Base-by-base conservation (phyloP, 2,113 vertebrate genomes). In the Mohoua ochrocephala region DNA sequence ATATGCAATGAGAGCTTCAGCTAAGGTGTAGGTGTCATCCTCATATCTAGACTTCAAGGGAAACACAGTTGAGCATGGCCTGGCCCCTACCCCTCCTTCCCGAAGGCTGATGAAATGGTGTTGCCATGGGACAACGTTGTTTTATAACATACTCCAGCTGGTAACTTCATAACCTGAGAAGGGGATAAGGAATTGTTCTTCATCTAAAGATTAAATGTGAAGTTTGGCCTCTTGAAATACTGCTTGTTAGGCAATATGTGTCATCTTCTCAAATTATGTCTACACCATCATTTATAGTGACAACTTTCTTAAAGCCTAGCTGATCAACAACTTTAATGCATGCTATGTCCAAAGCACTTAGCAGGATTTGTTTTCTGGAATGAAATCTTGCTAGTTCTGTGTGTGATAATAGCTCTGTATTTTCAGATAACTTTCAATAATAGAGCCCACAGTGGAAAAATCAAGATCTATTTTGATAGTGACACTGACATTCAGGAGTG, bases 361-460 rank as follows among this genome's bases (percentile, higher is more conserved):
- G 27, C 13, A n/a, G 31, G 53, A 14, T 80, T 69, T 47, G 24
- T 42, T 80, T 80, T 67, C 37, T 52, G 67, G 23, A 73, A 63
- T 60, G 20, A 21, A 23, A 64, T 64, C 68, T 28, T 59, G 13
- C 10, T 69, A 12, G 15, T 83, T 42, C 39, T 76, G 19, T n/a
- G 87, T 94, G 70, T 89, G n/a, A 75, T 75, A 11, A 11, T 0
- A n/a, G 19, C 56, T 50, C 78, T 98, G 31, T 97, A 35, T 77
- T 97, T 96, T 69, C 92, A 99, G 99, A 99, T 99, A 91, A 98
- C 94, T 39, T 99, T 99, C 95, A 98, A 99, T 96, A 99, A 99
- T 78, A 98, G 96, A 97, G 98, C 98, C 78, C 99, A 99, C 97
- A 99, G 99, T 80, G 99, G 99, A 75, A 99, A 99, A 97, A 98